Conservation (phyloP, 30 jellyfish, hydroid and myxozoan species). For the Rhopilema esculentum region DNA sequence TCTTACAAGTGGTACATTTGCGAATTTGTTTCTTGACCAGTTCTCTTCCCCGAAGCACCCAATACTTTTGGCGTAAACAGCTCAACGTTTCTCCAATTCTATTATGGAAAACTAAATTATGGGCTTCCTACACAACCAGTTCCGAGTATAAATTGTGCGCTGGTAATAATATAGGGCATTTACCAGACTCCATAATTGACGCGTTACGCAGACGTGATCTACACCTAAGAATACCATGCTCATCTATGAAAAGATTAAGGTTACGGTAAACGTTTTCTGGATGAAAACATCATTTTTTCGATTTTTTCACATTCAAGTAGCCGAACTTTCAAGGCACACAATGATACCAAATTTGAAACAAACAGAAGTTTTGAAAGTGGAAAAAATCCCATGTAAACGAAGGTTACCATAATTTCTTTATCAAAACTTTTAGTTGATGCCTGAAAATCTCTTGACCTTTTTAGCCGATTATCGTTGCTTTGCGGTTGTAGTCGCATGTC, state of each 20-base stretch:
- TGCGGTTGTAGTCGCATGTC: no score
- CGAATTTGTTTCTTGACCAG: slow-evolving; percentile 15
- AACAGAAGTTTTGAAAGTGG: no score
- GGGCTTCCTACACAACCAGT: slow-evolving; percentile 27
- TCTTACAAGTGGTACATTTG: slow-evolving; percentile 25
- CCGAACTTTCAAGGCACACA: no score
- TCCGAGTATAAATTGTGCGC: slow-evolving; percentile 7
- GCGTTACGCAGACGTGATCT: slow-evolving; percentile 22
- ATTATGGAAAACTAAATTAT: slow-evolving; percentile 20
- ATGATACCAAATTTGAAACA: no score
- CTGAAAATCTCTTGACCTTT: no score
- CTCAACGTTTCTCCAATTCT: slow-evolving; percentile 60
- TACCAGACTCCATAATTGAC: slow-evolving; percentile 29
- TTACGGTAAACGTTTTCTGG: no score
- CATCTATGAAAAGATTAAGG: slow-evolving; percentile 30
- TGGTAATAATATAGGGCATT: slow-evolving; percentile 28
- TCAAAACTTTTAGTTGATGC: no score
- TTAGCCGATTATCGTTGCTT: no score
- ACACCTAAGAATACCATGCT: slow-evolving; percentile 28
- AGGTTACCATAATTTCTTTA: no score
- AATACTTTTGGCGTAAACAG: slow-evolving; percentile 35
- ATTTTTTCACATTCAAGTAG: no score
- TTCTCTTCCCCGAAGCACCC: slow-evolving; percentile 64
- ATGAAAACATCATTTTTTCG: no score
- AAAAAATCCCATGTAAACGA: no score